Evolutionary conservation across 2,797 vertebrate species (phyloP), one percentile per base, ranked within the genome.

Genomic region (Buphagus erythrorhynchus): DNA sequence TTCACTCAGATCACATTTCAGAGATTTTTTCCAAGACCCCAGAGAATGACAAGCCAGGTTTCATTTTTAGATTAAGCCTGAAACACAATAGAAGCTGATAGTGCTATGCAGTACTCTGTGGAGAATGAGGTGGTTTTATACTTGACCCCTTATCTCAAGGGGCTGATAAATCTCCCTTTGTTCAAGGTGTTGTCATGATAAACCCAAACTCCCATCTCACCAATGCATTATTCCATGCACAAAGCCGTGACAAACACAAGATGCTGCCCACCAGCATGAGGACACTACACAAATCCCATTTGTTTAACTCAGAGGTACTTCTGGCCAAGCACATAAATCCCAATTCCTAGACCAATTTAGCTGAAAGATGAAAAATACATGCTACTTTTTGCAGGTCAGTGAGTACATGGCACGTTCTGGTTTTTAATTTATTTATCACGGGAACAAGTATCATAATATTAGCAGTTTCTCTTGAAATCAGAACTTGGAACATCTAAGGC

Each of bases 41-140:
- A 69, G 61, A 83, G 71, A 82, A 79, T 24, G 61, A 71, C 45
- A 89, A 77, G 31, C 28, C 49, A 69, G 6, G 45, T 85, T 82
- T 91, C 43, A 40, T 91, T 95, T 96, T 95, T 62, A 96, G 77
- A 89, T 83, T 48, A 92, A 83, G 43, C 58, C 79, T 78, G 76
- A 82, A 90, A 65, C 35, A 87, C 81, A 83, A 74, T 0, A 80
- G 75, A 89, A 83, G 54, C 38, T 49, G 51, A 46, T 2, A 75
- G 61, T 4, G 17, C 76, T 52, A 20, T 0, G 1, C 58, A 69
- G 52, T 19, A 6, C 17, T 67, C 73, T 45, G 21, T 9, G 24
- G 72, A 85, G 65, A 86, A 68, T 2, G 6, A 95, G 55, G 21
- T 25, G 59, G 21, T 22, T 90, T 62, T 2, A 2, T 55, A 61